These are phyloP conservation scores for Melanargia galathea DNA, from an alignment of 2,888 invertebrate genomes.

Conservation along the genomic window DNA sequence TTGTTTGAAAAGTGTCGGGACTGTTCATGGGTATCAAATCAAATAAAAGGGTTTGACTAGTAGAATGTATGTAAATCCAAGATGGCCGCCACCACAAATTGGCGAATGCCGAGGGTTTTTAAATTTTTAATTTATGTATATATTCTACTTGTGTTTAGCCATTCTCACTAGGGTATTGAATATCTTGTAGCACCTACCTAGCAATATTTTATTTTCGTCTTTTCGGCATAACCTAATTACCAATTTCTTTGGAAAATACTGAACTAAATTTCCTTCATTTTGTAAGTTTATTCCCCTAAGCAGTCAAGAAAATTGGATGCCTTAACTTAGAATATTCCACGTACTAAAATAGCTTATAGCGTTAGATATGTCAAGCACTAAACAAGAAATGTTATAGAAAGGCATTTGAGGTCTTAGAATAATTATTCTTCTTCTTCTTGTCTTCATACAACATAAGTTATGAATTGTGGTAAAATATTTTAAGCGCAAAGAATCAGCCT, in stretches of 20 bases:
- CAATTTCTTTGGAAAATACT: not conserved
- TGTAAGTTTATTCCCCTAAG: not conserved
- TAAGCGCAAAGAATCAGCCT: too few species aligned
- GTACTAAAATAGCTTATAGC: slow-evolving; percentile 1
- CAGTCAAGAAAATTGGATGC: slow-evolving; percentile 5
- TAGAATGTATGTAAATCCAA: too few species aligned
- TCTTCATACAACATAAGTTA: not conserved
- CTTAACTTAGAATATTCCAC: slow-evolving; percentile 11
- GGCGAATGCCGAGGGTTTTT: too few species aligned
- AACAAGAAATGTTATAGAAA: slow-evolving; percentile 7
- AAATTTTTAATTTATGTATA: too few species aligned
- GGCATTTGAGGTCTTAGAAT: not conserved
- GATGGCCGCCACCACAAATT: too few species aligned
- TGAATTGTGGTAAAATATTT: too few species aligned
- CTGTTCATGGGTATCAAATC: too few species aligned
- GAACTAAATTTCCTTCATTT: not conserved
- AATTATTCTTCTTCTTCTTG: too few species aligned
- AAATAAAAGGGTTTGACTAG: too few species aligned
- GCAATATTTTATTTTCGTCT: not conserved
- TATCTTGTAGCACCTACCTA: too few species aligned
- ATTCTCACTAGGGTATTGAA: not conserved
- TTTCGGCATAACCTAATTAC: not conserved
- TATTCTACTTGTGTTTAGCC: too few species aligned
- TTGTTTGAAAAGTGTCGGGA: too few species aligned
- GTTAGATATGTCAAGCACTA: slow-evolving; percentile 8